phyloP scores from a whole-genome alignment of 2,113 vertebrate genomes.

The Poecilia latipinna region DNA sequence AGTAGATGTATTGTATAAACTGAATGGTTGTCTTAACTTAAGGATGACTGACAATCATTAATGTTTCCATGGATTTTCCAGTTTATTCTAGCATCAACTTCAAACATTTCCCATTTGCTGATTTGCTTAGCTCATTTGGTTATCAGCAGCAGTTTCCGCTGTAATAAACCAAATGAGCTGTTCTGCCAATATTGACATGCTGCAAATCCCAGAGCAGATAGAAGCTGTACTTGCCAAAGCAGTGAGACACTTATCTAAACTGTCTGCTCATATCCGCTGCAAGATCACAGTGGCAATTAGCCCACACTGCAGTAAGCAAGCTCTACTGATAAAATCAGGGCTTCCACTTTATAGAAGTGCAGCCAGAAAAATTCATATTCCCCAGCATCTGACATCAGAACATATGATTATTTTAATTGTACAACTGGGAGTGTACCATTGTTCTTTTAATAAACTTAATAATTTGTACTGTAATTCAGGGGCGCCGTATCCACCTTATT shows the following conservation, averaged over 20 bases:
- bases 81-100: conserved; percentile 48
- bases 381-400: conserved; percentile 28
- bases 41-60: conserved; percentile 8
- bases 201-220: conserved; percentile 63
- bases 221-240: conserved; percentile 57
- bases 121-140: conserved; percentile 58
- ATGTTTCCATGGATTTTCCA: conserved; percentile 8
- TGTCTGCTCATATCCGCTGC: conserved; percentile 59
- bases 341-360: conserved; percentile 23
- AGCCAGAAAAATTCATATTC: conserved; percentile 13
- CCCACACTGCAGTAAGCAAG: conserved; percentile 23
- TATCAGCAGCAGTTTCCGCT: conserved; percentile 53
- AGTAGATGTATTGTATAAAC: conserved; percentile 17
- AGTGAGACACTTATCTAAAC: conserved; percentile 69
- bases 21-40: conserved; percentile 14
- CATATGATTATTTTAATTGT: conserved; percentile 16
- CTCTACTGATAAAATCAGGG: conserved; percentile 6
- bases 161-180: conserved; percentile 55
- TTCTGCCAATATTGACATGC: conserved; percentile 68
- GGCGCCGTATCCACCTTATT: no score
- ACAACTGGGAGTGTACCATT: conserved; percentile 41
- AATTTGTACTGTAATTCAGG: conserved; percentile 33
- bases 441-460: conserved; percentile 25
- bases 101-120: conserved; percentile 54
- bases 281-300: conserved; percentile 51